A percentile compares a stretch with the other conserved stretches of the same genome.
phyloP scores from a whole-genome alignment of 2,113 vertebrate species.

The Tetrao urogallus region DNA sequence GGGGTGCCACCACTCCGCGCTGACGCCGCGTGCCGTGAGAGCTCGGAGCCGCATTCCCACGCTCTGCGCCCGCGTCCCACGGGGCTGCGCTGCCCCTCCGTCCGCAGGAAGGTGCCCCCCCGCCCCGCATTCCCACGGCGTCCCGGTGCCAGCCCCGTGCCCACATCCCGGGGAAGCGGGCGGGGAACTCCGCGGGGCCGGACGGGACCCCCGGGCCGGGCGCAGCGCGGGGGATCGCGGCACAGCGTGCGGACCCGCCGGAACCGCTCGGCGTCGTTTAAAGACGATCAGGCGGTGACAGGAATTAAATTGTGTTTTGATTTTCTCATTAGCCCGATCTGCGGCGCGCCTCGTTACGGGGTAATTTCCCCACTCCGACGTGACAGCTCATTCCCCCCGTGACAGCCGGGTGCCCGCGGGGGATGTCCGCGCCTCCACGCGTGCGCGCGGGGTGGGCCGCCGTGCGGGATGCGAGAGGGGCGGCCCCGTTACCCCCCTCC shows the following conservation, averaged over 20 bases:
- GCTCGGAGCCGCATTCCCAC: neutral
- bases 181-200: slow-evolving; percentile 9
- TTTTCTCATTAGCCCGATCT: slow-evolving; percentile 92
- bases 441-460: neutral
- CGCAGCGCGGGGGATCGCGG: slow-evolving; percentile 78
- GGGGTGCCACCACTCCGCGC: neutral
- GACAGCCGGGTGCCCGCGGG: slow-evolving; percentile 61
- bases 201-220: neutral
- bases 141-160: slow-evolving; percentile 16
- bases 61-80: accelerated
- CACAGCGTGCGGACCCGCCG: neutral
- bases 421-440: accelerated
- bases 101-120: neutral
- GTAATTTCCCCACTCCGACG: slow-evolving; percentile 78
- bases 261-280: neutral
- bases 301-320: slow-evolving; percentile 88
- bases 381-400: slow-evolving; percentile 80
- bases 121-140: neutral
- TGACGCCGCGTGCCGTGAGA: too few species aligned
- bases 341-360: slow-evolving; percentile 82
- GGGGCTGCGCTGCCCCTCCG: accelerated
- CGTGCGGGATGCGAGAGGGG: accelerated
- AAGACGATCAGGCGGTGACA: slow-evolving; percentile 81
- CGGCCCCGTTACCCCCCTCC: neutral
- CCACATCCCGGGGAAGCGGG: slow-evolving; percentile 19